Conservation (phyloP, 2,113 vertebrate species). For the Rhinoderma darwinii region DNA sequence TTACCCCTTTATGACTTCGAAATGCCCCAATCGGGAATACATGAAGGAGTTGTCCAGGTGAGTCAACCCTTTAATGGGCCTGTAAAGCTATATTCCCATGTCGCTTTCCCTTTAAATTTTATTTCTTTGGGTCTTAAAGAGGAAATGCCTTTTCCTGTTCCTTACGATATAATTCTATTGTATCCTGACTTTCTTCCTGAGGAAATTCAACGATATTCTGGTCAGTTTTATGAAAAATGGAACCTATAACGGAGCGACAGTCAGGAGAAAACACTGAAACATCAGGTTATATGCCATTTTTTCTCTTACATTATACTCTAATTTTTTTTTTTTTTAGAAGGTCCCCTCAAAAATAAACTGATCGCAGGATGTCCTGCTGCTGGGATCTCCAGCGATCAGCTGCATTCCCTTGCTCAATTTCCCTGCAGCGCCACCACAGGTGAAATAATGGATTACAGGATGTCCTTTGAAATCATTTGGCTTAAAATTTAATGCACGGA, state of each 20-base stretch:
- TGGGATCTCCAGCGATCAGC: background rate
- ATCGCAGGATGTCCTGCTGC: no score
- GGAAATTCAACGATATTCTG: background rate
- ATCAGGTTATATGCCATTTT: no score
- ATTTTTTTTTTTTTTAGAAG: no score
- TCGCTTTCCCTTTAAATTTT: background rate
- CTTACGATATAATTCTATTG: background rate
- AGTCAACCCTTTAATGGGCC: no score
- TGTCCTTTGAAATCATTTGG: no score
- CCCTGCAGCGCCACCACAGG: background rate
- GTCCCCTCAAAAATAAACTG: no score
- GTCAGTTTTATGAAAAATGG: background rate
- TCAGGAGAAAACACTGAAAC: no score
- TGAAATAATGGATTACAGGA: background rate
- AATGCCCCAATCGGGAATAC: no score
- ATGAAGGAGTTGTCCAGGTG: no score
- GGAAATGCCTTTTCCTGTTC: background rate
- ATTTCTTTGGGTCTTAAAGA: background rate
- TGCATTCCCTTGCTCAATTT: background rate
- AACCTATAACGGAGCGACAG: background rate
- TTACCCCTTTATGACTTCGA: no score
- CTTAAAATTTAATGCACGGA: no score
- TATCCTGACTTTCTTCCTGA: background rate
- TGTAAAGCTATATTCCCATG: background rate
- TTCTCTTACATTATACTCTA: no score